These are phyloP conservation scores for Okamejei kenojei DNA, from an alignment of 2,797 vertebrate species.

Conservation along the genomic window DNA sequence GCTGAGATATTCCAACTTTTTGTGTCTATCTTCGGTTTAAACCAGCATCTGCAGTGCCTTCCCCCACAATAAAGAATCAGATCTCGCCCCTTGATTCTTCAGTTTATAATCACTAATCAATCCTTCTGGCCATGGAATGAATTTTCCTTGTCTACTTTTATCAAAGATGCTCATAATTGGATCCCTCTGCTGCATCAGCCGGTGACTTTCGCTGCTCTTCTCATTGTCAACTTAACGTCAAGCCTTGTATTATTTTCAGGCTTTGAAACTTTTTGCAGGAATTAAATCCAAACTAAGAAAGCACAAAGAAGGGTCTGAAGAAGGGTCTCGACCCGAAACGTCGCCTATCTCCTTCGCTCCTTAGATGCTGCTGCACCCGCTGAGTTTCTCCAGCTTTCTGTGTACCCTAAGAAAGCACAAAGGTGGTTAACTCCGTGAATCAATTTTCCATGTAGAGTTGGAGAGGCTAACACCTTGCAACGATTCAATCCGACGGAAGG, in stretches of 20 bases:
- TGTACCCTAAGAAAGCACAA: not conserved
- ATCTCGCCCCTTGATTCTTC: not conserved
- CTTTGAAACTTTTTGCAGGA: not conserved
- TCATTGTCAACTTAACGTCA: not conserved
- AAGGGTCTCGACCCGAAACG: too few relatives aligned
- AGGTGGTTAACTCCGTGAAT: not conserved
- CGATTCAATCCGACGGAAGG: too few relatives aligned
- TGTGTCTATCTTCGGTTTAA: too few relatives aligned
- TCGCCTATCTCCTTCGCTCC: too few relatives aligned
- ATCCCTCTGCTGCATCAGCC: not conserved
- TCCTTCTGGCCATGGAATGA: not conserved
- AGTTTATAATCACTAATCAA: not conserved
- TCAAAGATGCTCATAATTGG: not conserved
- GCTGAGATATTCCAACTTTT: too few relatives aligned
- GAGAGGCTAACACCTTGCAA: not conserved
- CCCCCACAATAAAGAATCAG: too few relatives aligned
- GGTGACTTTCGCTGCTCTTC: not conserved
- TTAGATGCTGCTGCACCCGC: too few relatives aligned
- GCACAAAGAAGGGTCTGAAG: too few relatives aligned
- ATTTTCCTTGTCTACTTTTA: not conserved
- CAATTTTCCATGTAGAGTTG: not conserved
- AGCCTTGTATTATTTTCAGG: not conserved
- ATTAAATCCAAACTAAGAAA: not conserved
- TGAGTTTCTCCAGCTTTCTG: too few relatives aligned
- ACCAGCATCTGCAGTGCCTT: too few relatives aligned